Conservation (phyloP, 2,888 invertebrate species). For the Caenorhabditis sp. region DNA sequence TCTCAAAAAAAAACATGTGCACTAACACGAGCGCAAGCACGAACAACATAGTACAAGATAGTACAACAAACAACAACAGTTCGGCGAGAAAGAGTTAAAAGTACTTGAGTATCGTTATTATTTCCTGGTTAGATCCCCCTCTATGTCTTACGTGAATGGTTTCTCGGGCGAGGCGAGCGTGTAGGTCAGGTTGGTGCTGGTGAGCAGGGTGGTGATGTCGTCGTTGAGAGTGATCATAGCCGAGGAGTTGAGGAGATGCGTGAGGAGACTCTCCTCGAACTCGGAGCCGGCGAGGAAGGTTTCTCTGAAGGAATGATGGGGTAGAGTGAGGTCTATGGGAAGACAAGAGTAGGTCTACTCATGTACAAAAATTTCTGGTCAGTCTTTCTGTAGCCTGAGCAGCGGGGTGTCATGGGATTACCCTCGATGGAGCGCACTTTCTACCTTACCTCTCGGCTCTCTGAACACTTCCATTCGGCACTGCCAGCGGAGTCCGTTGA, state of each 20-base stretch:
- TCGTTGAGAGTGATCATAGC: slow-evolving; percentile 23
- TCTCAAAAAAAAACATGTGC: slow-evolving; percentile 25
- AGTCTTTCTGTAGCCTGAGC: too few relatives aligned
- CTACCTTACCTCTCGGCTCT: slow-evolving; percentile 10
- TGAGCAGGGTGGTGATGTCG: slow-evolving; percentile 43
- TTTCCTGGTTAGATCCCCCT: slow-evolving; percentile 40
- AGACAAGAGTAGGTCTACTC: not conserved
- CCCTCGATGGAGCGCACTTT: not conserved
- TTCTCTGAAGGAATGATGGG: slow-evolving; percentile 28
- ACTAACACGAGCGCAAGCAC: slow-evolving; percentile 26
- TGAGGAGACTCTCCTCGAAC: slow-evolving; percentile 43
- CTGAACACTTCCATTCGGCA: not conserved
- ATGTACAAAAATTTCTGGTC: too few relatives aligned
- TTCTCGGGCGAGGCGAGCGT: slow-evolving; percentile 40
- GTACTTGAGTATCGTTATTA: slow-evolving; percentile 12
- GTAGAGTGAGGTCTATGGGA: not conserved
- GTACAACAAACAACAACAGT: slow-evolving; percentile 57
- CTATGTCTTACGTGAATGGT: slow-evolving; percentile 55
- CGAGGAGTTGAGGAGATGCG: slow-evolving; percentile 43
- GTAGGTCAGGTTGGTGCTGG: slow-evolving; percentile 52
- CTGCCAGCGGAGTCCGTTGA: slow-evolving; percentile 3
- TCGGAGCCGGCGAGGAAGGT: slow-evolving; percentile 55
- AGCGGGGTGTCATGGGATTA: too few relatives aligned
- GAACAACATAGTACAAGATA: slow-evolving; percentile 15
- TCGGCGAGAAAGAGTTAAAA: slow-evolving; percentile 10